Conservation (phyloP, 2,113 vertebrate genomes). For the Pomatorhinus ruficollis region DNA sequence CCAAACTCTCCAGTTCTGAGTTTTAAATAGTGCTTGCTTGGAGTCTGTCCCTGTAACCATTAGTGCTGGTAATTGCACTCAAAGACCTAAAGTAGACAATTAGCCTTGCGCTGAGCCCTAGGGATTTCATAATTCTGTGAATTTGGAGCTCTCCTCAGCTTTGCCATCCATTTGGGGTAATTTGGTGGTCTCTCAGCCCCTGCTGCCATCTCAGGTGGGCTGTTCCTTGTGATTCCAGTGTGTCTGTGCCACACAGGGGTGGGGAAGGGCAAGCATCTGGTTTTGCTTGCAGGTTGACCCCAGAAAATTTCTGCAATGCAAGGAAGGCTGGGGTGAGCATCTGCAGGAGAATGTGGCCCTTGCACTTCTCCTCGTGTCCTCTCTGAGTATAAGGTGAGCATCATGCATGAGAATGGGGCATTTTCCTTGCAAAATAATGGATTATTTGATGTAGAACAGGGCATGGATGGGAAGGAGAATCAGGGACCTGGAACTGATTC, state of each 20-base stretch:
- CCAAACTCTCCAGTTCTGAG: background rate
- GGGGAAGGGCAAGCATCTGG: background rate
- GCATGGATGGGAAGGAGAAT: background rate
- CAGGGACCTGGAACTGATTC: background rate
- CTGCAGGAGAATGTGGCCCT: background rate
- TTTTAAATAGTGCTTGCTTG: conserved; percentile 11
- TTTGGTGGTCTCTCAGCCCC: background rate
- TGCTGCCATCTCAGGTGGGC: background rate
- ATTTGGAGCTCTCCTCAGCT: background rate
- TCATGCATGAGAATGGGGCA: background rate
- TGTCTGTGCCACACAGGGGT: background rate
- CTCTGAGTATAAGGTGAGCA: background rate
- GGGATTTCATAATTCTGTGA: background rate
- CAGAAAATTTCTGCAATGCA: background rate
- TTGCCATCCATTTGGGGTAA: background rate
- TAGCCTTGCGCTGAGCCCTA: background rate
- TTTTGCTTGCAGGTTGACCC: background rate
- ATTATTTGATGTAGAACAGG: background rate
- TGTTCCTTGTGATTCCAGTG: background rate
- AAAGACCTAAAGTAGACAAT: background rate
- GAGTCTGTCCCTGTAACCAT: conserved; percentile 10
- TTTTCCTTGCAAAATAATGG: background rate
- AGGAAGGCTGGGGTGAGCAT: background rate
- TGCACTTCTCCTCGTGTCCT: background rate
- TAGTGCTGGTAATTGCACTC: conserved; percentile 7